Base-by-base conservation (phyloP, 2,888 invertebrate genomes). In the Maniola hyperantus region DNA sequence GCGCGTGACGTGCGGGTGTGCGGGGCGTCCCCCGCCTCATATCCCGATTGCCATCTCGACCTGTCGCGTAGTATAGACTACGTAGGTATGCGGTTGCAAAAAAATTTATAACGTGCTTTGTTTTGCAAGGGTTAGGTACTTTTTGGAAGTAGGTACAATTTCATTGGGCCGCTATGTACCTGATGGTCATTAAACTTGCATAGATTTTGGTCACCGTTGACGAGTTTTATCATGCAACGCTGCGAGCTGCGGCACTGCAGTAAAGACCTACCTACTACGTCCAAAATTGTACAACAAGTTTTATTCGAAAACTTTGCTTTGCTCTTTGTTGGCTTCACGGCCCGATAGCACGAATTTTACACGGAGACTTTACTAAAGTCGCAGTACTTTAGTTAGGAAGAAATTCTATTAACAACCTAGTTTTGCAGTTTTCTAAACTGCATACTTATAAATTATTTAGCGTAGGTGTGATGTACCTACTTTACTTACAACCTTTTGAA, bases 281-380 rank as follows among this genome's bases (percentile, higher is more conserved):
- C 33, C 62, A 62, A 42, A 62, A 54, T 44, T 51, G 68, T 44
- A 53, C 69, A 67, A 72, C 68, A 73, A 75, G 69, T 74, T 75
- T 71, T 74, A 74, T 74, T 74, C 71, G 70, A 71, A 73, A 76
- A 74, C 73, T 76, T 67, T 64, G 57, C 42, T 71, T 66, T 64
- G 63, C 69, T 65, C 66, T 67, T 58, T 44, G 53, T 51, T 66
- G 57, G 59, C 50, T 61, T 48, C 46, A 58, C 59, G 62, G 44
- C 59, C 54, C 55, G 63, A 64, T 68, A 64, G 59, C 57, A 61
- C 60, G 55, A 64, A 64, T 65, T 55, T 61, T 33, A 53, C 34
- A 64, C 6, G 42, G 20, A 46, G 58, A 64, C 26, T 67, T 64
- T 60, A 58, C 34, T 42, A 63, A 58, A 20, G 44, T 62, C 15